These are phyloP conservation scores for Intellagama lesueurii DNA, from an alignment of 2,797 vertebrate genomes.

Conservation along the genomic window DNA sequence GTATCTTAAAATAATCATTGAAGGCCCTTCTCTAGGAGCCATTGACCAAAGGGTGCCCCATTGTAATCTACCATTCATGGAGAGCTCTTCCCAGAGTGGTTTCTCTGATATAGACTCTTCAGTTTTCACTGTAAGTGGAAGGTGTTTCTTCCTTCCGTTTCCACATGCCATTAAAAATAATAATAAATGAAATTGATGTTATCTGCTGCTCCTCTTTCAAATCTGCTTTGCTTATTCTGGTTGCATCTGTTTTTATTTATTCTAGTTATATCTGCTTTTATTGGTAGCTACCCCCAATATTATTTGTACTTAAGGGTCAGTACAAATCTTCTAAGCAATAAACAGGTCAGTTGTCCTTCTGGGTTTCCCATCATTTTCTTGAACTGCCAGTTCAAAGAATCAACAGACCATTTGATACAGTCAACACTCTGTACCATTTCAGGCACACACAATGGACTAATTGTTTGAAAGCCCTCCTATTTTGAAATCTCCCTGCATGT, in stretches of 20 bases:
- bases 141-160: no score
- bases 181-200: neutral
- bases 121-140: no score
- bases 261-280: neutral
- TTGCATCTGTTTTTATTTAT: neutral
- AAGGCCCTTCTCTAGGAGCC: neutral
- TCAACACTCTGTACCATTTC: no score
- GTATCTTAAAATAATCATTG: neutral
- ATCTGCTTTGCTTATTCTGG: neutral
- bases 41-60: neutral
- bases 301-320: neutral
- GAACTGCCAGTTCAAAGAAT: neutral
- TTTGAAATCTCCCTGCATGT: neutral
- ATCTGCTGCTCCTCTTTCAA: neutral
- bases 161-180: neutral
- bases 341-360: neutral
- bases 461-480: slow-evolving; percentile 5
- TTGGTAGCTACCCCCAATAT: neutral
- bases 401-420: neutral
- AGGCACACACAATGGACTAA: neutral
- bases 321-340: neutral
- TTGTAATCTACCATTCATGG: neutral
- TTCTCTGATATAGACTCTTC: neutral
- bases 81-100: neutral
- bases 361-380: neutral